Evolutionary conservation across 2,797 vertebrate genomes (phyloP).

Genomic region (Epinephelus coioides): DNA sequence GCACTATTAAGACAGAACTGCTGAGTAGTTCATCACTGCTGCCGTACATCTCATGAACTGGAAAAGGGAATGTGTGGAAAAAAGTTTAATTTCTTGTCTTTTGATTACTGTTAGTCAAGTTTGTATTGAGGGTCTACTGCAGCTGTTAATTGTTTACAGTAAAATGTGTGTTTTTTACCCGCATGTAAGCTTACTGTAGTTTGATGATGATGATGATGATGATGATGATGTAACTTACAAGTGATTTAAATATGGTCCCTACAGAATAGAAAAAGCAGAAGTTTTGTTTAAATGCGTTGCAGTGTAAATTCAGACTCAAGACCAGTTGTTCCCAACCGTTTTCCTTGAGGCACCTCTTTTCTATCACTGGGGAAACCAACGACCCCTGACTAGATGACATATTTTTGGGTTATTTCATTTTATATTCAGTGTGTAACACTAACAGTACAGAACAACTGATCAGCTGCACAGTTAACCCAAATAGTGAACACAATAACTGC

Average conservation of each 20-base stretch:
- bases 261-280: slow-evolving; percentile 1
- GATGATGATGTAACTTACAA: no score
- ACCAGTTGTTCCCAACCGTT: no score
- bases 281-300: not conserved
- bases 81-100: not conserved
- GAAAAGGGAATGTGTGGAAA: not conserved
- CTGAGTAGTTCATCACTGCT: not conserved
- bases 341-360: no score
- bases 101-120: not conserved
- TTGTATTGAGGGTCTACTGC: not conserved
- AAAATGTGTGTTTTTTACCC: not conserved
- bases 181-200: not conserved
- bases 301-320: not conserved
- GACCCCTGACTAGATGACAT: no score
- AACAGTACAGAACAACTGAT: no score
- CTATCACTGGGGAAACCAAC: no score
- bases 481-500: no score
- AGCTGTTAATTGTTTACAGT: not conserved
- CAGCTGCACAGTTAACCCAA: no score
- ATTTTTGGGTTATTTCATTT: no score
- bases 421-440: no score
- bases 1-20: not conserved
- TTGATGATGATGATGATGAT: no score
- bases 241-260: no score
- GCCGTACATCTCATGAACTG: not conserved